Evolutionary conservation across 2,113 vertebrate genomes (phyloP), one percentile per base, ranked within the genome.

Genomic region (Indri indri): DNA sequence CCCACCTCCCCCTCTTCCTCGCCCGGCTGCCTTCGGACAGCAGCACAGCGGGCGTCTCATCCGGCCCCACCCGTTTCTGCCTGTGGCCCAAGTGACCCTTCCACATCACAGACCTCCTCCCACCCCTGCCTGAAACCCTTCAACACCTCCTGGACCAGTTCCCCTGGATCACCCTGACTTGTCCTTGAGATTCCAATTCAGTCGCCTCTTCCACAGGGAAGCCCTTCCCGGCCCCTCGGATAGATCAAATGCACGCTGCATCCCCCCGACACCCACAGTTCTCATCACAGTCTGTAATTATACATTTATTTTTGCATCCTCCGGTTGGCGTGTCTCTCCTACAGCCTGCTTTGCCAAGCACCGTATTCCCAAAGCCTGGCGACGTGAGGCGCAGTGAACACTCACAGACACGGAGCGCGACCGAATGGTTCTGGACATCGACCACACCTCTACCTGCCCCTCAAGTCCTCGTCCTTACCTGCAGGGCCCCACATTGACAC

Each of bases 181-280:
- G 37, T 8, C 54, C 47, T 27, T 27, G 25, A 52, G 71, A 27
- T 79, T 84, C 65, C 30, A 61, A 37, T 8, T 8, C 11, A 1
- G 14, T 16, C 0, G 1, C 40, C 9, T 40, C 9, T 32, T 70
- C 76, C n/a, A 23, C 0, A 3, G 25, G 27, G 47, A 25, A 42
- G 47, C 45, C 50, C 63, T 27, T 37, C 25, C 32, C 0, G 1
- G 45, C 45, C 32, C 68, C 25, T 61, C 45, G 9, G 57, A 8
- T 9, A 20, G 27, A 18, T 10, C 63, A 63, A 14, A 70, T 8
- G 57, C 4, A 18, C 18, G 50, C 8, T 20, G 34, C 1, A 1
- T 20, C 11, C 8, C 23, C 0, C 6, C 16, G 17, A 2, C 20
- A 5, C 8, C 10, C 5, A 0, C 13, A 66, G 34, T n/a, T 23